phyloP scores from a whole-genome alignment of 2,888 invertebrate species.

The Neoitamus cyanurus region DNA sequence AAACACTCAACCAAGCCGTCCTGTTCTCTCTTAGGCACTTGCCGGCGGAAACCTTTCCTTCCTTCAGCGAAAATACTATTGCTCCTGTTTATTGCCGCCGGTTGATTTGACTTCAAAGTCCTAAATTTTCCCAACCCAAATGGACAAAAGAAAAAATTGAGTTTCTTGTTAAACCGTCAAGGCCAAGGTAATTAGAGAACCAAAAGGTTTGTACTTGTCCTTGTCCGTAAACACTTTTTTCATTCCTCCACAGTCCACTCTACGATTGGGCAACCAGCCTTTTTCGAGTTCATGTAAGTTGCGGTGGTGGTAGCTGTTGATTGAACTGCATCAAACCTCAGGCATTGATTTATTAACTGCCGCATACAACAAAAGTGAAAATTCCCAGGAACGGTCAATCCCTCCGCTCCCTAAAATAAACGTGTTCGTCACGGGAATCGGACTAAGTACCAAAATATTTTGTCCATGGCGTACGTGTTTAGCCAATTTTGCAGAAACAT shows the following conservation, averaged over 20 bases:
- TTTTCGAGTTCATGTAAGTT: background rate
- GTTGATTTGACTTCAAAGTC: background rate
- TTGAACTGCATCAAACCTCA: slow-evolving; percentile 28
- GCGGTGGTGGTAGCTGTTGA: background rate
- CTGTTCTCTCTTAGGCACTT: background rate
- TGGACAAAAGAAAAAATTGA: background rate
- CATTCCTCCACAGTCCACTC: no score
- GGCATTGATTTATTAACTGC: slow-evolving; percentile 16
- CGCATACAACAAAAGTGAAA: background rate
- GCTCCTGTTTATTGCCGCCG: slow-evolving; percentile 28
- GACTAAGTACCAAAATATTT: slow-evolving; percentile 9
- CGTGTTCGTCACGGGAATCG: background rate
- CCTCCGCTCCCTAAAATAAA: background rate
- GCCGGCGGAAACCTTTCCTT: background rate
- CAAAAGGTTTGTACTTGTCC: background rate
- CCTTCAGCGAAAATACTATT: background rate
- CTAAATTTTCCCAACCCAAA: background rate
- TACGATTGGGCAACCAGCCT: background rate
- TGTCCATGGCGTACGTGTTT: background rate
- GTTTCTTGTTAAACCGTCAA: slow-evolving; percentile 38
- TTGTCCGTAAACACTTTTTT: background rate
- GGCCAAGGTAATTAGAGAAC: slow-evolving; percentile 11
- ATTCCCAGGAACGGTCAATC: slow-evolving; percentile 11
- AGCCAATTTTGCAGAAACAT: background rate
- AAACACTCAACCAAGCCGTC: background rate